Evolutionary conservation across 2,113 vertebrate genomes (phyloP), one percentile per base, ranked within the genome.

Genomic region (Sula dactylatra): DNA sequence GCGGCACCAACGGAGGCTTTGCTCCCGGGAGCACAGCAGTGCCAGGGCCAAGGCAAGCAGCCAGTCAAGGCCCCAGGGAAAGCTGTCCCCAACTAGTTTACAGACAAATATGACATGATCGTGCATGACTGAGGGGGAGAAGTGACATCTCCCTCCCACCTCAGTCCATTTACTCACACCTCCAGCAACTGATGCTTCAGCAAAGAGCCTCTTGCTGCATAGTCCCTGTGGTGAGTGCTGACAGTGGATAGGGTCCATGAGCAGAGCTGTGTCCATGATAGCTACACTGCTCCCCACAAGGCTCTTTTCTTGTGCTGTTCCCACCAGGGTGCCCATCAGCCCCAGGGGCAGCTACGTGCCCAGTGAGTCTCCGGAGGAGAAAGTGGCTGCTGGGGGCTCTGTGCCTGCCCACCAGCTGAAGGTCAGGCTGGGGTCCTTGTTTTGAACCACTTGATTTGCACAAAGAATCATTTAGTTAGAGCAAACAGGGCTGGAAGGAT

Each of bases 1-100:
- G 27, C 2, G 0, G 49, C 44, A n/a, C n/a, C 0, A 0, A 2
- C 0, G 0, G 44, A 64, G 54, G 15, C 24, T 50, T 49, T 34
- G 31, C 61, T 74, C 12, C 67, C 12, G 42, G 45, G 58, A 83
- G 18, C 42, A 8, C 13, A n/a, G 58, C 2, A 6, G 12, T 16
- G 18, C 36, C 16, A 59, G 45, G 61, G 32, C 40, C 0, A 0
- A 21, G n/a, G 50, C 27, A 40, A 49, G 40, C 14, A 52, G 31
- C 19, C 22, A 21, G 45, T 47, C 3, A 1, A 56, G 9, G 24
- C 26, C 34, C 13, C 38, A 49, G 26, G 49, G 27, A 83, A 66
- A 86, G 38, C 16, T 78, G 42, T 8, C 34, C 55, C 27, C 38
- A 66, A 6, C 1, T 2, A 69, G 34, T 11, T 62, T 22, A 18